Evolutionary conservation across 2,888 invertebrate genomes (phyloP), one percentile per base, ranked within the genome.

Genomic region (Conops quadrifasciatus): DNA sequence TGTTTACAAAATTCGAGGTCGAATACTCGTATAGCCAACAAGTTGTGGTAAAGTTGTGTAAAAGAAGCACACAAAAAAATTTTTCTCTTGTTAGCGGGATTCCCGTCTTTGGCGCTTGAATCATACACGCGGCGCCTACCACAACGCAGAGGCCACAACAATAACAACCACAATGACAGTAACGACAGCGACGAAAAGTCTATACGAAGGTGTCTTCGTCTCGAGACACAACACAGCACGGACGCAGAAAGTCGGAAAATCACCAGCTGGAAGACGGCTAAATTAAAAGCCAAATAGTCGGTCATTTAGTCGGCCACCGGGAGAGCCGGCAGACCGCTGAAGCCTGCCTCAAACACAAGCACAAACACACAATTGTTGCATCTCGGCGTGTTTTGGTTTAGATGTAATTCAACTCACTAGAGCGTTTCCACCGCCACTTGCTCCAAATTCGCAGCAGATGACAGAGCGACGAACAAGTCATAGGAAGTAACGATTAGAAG

Each of bases 331-430:
- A n/a, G n/a, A 51, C 28, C 53, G 26, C 43, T 45, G 21, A 45
- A 56, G 56, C 36, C 56, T 53, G 24, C 43, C 43, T 49, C 43
- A 24, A 59, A 63, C 62, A 67, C 74, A 71, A 7, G 36, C 9
- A 9, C 36, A 7, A 36, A 7, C 74, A 72, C 72, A 77, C 71
- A 74, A 75, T 75, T 77, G 76, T 77, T 75, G 76, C 77, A 77
- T 76, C 72, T 75, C 72, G 67, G 72, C 76, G 74, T 77, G 77
- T 77, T 77, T 77, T 77, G 77, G 71, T 75, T 76, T 76, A 63
- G 71, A 74, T 53, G 77, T 75, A 75, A 71, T 77, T 77, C 73
- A 77, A 75, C 77, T 73, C 72, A 15, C 72, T 56, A 58, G 66
- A 19, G 53, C 21, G 72, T 28, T 51, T 51, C 49, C 62, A 28